These are phyloP conservation scores for Artibeus lituratus DNA, from an alignment of 2,797 vertebrate species.

Conservation along the genomic window DNA sequence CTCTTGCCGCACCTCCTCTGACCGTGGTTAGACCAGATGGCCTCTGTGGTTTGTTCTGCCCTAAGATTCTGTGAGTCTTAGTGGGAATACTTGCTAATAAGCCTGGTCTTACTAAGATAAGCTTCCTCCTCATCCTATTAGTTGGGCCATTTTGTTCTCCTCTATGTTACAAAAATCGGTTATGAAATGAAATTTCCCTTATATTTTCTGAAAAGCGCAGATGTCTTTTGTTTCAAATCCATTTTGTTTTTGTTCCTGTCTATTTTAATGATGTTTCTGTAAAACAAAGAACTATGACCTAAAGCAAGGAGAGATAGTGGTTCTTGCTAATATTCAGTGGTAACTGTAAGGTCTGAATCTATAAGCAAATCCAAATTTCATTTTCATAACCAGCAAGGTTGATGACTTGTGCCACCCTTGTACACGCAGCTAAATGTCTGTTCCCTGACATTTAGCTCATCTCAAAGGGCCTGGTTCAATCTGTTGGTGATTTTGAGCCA, in stretches of 20 bases:
- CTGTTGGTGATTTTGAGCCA: neutral
- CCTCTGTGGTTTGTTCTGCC: neutral
- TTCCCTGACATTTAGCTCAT: neutral
- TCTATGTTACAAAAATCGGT: neutral
- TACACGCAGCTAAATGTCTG: neutral
- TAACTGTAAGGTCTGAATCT: neutral
- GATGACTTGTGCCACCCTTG: neutral
- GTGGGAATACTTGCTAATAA: conserved; percentile 1
- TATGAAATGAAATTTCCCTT: neutral
- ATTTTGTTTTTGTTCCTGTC: neutral
- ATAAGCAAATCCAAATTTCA: neutral
- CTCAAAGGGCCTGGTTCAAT: neutral
- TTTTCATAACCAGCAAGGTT: neutral
- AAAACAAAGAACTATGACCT: neutral
- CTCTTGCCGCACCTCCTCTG: neutral
- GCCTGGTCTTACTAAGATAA: neutral
- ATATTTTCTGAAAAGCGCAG: neutral
- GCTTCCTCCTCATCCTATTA: neutral
- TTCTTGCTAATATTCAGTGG: neutral
- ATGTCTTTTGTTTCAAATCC: neutral
- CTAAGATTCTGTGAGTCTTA: neutral
- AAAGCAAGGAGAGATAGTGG: neutral
- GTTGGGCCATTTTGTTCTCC: neutral
- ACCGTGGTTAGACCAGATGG: neutral
- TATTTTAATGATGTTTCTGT: neutral